A percentile compares a stretch with the other conserved stretches of the same genome.
phyloP scores from a whole-genome alignment of 2,888 invertebrate genomes.

The Leptinotarsa tumamoca region DNA sequence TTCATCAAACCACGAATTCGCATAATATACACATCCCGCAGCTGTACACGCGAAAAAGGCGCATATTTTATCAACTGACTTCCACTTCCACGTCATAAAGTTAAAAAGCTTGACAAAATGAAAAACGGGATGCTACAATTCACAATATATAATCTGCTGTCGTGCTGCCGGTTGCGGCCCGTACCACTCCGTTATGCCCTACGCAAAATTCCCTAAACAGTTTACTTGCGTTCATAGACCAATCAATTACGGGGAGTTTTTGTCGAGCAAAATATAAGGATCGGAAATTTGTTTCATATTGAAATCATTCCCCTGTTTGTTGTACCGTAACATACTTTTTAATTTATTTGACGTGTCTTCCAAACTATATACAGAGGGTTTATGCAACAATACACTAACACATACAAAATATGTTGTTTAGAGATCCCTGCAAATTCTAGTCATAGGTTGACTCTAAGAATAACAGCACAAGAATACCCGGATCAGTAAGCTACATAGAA shows the following conservation, averaged over 20 bases:
- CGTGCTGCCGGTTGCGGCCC: slow-evolving; percentile 23
- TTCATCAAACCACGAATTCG: slow-evolving; percentile 18
- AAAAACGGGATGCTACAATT: slow-evolving; percentile 34
- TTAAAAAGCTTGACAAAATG: slow-evolving; percentile 40
- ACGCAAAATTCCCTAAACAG: slow-evolving; percentile 16
- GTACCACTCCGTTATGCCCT: slow-evolving; percentile 20
- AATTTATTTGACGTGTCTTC: too few species aligned
- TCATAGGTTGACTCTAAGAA: too few species aligned
- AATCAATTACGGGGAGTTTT: slow-evolving; percentile 1
- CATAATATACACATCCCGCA: slow-evolving; percentile 6
- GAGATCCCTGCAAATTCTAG: too few species aligned
- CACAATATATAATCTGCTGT: slow-evolving; percentile 28
- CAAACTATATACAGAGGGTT: too few species aligned
- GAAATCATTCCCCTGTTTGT: too few species aligned
- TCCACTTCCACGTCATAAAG: slow-evolving; percentile 33
- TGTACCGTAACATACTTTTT: too few species aligned
- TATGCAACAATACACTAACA: too few species aligned
- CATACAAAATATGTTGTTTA: too few species aligned
- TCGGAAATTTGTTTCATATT: too few species aligned
- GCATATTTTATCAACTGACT: slow-evolving; percentile 31
- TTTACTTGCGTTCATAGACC: neutral
- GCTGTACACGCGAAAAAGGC: slow-evolving; percentile 13
- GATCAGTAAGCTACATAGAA: too few species aligned
- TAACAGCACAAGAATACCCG: too few species aligned
- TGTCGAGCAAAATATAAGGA: neutral